Evolutionary conservation across 2,113 vertebrate genomes (phyloP).

Genomic region (Petromus typicus): DNA sequence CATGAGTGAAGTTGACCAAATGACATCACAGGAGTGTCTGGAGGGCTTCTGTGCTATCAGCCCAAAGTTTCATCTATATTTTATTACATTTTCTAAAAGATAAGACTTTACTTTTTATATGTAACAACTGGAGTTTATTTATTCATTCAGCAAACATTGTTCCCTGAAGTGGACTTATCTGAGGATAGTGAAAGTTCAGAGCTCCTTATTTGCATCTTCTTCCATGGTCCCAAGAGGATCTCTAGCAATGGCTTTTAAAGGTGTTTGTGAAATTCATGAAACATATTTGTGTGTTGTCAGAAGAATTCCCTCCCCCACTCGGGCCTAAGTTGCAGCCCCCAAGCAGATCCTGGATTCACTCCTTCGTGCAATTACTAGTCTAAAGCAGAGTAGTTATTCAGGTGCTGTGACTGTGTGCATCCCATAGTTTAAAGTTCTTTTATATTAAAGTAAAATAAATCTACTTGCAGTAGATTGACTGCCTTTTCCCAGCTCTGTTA

Average conservation of each 20-base stretch:
- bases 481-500: not conserved
- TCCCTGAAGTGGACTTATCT: not conserved
- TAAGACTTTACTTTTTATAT: constrained; percentile 12
- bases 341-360: not conserved
- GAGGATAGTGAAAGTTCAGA: not conserved
- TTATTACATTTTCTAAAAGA: constrained; percentile 9
- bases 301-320: not conserved
- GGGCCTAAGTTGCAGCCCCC: not conserved
- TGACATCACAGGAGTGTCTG: not conserved
- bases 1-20: constrained; percentile 6
- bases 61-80: constrained; percentile 30
- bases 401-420: not conserved
- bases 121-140: not conserved
- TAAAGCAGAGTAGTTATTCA: not conserved
- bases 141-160: constrained; percentile 41
- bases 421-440: constrained; percentile 45
- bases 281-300: not conserved
- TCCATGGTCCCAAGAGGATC: not conserved
- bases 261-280: constrained; percentile 36
- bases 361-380: not conserved
- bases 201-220: not conserved
- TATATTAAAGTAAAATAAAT: constrained; percentile 7
- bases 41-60: not conserved
- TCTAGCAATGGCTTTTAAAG: not conserved
- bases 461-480: not conserved